Evolutionary conservation across 2,797 vertebrate genomes (phyloP).

Genomic region (Choloepus didactylus): DNA sequence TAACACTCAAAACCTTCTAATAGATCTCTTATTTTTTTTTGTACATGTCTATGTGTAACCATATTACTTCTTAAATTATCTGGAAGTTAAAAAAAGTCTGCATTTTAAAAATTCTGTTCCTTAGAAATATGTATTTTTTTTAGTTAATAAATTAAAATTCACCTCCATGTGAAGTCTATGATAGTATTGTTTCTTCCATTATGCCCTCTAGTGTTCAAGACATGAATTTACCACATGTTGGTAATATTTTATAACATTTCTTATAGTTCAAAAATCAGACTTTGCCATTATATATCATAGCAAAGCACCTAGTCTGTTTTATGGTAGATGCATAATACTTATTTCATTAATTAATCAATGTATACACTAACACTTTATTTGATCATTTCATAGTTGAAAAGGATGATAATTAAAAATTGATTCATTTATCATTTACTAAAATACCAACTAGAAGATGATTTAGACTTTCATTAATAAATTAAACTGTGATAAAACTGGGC

Average conservation of each 20-base stretch:
- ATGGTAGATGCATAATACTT: not conserved
- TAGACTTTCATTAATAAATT: not conserved
- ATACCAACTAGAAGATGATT: not conserved
- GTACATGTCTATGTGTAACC: not conserved
- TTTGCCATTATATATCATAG: not conserved
- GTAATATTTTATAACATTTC: not conserved
- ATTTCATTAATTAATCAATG: not conserved
- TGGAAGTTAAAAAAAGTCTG: not conserved
- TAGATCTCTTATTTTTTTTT: not conserved
- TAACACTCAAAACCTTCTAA: not conserved
- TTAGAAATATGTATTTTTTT: constrained; percentile 23
- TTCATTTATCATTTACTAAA: constrained; percentile 1
- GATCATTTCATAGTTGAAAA: not conserved
- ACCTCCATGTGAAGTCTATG: not conserved
- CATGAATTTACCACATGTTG: not conserved
- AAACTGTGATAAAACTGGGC: not conserved
- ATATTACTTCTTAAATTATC: not conserved
- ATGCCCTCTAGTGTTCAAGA: not conserved
- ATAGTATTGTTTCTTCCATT: not conserved
- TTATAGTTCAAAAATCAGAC: not conserved
- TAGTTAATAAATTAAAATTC: not conserved
- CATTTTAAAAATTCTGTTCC: not conserved
- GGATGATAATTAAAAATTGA: not conserved
- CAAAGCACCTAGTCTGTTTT: not conserved
- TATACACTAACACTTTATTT: not conserved